Base-by-base conservation (phyloP, 1,140 invertebrate genomes). In the Littorina saxatilis region DNA sequence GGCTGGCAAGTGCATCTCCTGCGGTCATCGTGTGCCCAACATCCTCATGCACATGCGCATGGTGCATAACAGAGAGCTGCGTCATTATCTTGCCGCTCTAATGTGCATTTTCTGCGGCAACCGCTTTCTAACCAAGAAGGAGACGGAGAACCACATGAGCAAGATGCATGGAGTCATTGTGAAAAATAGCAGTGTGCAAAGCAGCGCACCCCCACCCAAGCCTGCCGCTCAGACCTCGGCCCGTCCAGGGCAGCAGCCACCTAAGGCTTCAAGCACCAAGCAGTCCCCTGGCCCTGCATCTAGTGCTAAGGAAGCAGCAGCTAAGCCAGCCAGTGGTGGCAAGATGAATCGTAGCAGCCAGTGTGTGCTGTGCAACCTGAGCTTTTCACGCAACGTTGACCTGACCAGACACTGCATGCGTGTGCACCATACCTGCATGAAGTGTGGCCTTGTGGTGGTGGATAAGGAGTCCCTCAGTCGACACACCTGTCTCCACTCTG, bases 41-140 rank as follows among this genome's bases (percentile, higher is more conserved):
- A 75, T 90, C 5, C 79, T 89, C 39, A 84, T 87, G 35, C 89
- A 90, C 75, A 87, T 90, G 83, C 85, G 84, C 27, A 81, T 83
- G 63, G 83, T 85, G 40, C 88, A 89, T 79, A 88, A 86, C 47
- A 82, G 87, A 61, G 85, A 84, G n/a, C 79, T 88, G 72, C 85
- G 85, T 27, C 85, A 87, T 58, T 85, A 87, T 35, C 68, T 88
- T 11, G 77, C 79, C 55, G 82, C 85, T 35, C 81, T 84, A 20
- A 88, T 87, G 80, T 91, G 90, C 77, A 91, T 91, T 52, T 88
- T 90, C 79, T 91, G 90, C 86, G 90, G 89, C 1, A 83, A 76
- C 20, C 79, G 84, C 20, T 87, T 86, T 43, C 77, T 52, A 20
- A 85, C 85, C 52, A 87, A 85, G 58, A 82, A 80, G 52, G 84